Percentiles rank a stretch among this genome's conserved stretches.
Evolutionary conservation across 2,888 invertebrate species (phyloP).

Genomic region (Gastrophysa polygoni): DNA sequence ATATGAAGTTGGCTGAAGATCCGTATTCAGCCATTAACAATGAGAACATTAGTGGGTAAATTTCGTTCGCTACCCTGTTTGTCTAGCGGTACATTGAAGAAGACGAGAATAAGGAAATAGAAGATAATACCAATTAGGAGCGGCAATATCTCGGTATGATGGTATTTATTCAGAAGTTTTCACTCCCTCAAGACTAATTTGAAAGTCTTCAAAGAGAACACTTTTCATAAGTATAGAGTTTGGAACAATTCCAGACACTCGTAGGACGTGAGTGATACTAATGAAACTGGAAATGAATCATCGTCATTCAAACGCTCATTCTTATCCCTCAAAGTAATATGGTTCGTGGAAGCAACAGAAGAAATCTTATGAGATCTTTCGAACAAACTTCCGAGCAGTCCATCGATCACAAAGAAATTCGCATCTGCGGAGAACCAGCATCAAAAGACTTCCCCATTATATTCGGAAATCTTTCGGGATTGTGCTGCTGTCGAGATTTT

Average conservation of each 20-base stretch:
- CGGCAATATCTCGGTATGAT: too few relatives aligned
- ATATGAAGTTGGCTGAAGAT: too few relatives aligned
- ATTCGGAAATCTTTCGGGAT: neutral
- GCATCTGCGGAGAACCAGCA: neutral
- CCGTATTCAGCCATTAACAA: too few relatives aligned
- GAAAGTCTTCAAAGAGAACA: too few relatives aligned
- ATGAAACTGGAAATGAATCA: neutral
- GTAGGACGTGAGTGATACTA: neutral
- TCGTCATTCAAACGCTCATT: neutral
- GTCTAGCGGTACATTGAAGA: too few relatives aligned
- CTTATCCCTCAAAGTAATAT: neutral
- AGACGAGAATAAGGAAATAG: too few relatives aligned
- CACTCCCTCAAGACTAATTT: too few relatives aligned
- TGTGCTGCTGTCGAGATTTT: neutral
- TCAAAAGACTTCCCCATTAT: neutral
- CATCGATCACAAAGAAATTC: conserved; percentile 1
- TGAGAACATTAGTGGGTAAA: too few relatives aligned
- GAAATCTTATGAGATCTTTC: neutral
- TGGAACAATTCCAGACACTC: neutral
- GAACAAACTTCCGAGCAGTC: neutral
- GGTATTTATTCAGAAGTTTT: too few relatives aligned
- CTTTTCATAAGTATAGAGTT: neutral
- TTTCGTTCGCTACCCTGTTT: too few relatives aligned
- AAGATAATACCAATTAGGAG: too few relatives aligned
- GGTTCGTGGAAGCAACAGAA: neutral